Base-by-base conservation (phyloP, 2,113 vertebrate species). In the Sitta europaea region DNA sequence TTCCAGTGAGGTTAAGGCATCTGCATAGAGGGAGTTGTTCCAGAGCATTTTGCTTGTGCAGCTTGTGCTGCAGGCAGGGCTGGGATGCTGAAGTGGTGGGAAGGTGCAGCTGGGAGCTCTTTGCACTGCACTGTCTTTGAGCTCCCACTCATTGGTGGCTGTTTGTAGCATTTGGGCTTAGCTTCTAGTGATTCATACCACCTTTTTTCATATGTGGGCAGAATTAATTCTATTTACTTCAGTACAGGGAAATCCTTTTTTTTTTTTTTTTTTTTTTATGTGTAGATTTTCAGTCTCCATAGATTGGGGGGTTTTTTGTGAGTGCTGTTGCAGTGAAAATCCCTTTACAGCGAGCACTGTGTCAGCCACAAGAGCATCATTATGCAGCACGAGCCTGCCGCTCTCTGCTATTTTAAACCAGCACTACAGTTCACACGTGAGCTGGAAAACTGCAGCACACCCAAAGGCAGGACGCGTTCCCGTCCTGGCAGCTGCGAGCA, bases 361-460 rank as follows among this genome's bases (percentile, higher is more conserved):
- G 4, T 62, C 75, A 53, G 80, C 70, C 61, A 35, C 22, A 40
- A 68, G 23, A 68, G 48, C 73, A 71, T 57, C 5, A 1, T 42
- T 35, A 65, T 7, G 43, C 72, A 54, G 43, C 43, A 16, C 1
- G 5, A 79, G 67, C 21, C 68, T 1, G 1, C 23, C 0, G 0
- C 28, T 12, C 27, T 57, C 51, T 53, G 9, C 35, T 82, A 43
- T 61, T 91, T 81, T 75, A 67, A 67, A 86, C 40, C 19, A 82
- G 33, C 13, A 5, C 25, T 76, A 47, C 20, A 45, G 53, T 63
- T 87, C 12, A 24, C 53, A 58, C 3, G 1, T 11, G 2, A 62
- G 50, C 77, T 74, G 55, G 71, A 71, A 72, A 74, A 29, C 22
- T 24, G 4, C 42, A 54, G 18, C 28, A 24, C 12, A 7, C 5